phyloP scores from a whole-genome alignment of 2,888 invertebrate species.

The Plebejus argus region DNA sequence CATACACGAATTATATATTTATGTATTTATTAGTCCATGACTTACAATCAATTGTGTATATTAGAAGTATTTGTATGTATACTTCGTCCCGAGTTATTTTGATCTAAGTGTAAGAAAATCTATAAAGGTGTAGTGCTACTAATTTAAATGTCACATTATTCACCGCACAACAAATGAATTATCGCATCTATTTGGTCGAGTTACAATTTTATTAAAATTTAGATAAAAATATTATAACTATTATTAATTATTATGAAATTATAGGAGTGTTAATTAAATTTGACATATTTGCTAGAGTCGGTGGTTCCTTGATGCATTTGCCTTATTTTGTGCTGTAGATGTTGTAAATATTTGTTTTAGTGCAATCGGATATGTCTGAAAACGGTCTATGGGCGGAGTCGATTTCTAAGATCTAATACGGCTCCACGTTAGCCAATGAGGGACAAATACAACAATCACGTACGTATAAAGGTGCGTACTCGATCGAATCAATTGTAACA shows the following conservation, averaged over 20 bases:
- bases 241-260: not conserved
- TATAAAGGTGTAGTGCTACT: no score
- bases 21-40: no score
- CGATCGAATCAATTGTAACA: no score
- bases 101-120: no score
- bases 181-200: no score
- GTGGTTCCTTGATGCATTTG: slow-evolving; percentile 76
- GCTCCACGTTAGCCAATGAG: not conserved
- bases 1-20: no score
- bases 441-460: not conserved
- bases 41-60: no score
- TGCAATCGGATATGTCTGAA: slow-evolving; percentile 40
- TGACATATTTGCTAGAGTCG: slow-evolving; percentile 49
- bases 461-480: not conserved
- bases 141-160: no score
- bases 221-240: not conserved
- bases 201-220: no score
- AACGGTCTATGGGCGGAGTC: not conserved
- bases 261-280: not conserved
- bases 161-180: no score
- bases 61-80: no score
- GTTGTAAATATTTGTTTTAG: slow-evolving; percentile 45
- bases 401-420: not conserved
- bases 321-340: slow-evolving; percentile 53
- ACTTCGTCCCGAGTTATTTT: no score